Conservation (phyloP, 2,797 vertebrate species). For the Falco cherrug region DNA sequence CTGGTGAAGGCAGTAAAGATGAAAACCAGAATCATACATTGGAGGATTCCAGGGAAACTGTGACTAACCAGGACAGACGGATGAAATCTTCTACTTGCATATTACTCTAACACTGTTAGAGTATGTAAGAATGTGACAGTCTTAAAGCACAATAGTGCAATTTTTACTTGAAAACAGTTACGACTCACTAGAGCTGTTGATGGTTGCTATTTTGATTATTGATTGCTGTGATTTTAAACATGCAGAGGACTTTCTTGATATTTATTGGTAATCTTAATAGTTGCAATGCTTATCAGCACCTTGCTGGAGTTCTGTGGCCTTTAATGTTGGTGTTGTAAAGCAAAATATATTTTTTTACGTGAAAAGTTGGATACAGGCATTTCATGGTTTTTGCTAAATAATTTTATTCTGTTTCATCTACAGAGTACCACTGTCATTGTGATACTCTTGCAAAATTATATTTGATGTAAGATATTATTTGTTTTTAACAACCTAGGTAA, state of each 20-base stretch:
- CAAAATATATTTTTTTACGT: constrained; percentile 75
- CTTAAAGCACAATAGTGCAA: constrained; percentile 35
- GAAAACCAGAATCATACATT: constrained; percentile 53
- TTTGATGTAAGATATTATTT: constrained; percentile 33
- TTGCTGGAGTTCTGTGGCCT: constrained; percentile 74
- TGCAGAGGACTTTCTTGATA: constrained; percentile 56
- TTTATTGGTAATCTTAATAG: constrained; percentile 73
- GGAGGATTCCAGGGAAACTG: constrained; percentile 53
- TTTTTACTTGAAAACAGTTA: constrained; percentile 75
- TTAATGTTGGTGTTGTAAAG: constrained; percentile 74
- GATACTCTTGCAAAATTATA: constrained; percentile 3
- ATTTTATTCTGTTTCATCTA: constrained; percentile 51
- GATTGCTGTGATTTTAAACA: constrained; percentile 60
- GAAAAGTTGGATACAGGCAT: constrained; percentile 51
- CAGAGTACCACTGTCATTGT: constrained; percentile 16
- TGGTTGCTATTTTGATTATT: constrained; percentile 41
- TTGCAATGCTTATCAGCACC: constrained; percentile 41
- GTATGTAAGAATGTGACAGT: constrained; percentile 20
- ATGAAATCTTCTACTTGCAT: constrained; percentile 82
- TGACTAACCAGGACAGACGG: constrained; percentile 62
- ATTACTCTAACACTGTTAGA: constrained; percentile 77
- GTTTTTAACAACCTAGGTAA: constrained; percentile 10
- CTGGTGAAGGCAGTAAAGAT: constrained; percentile 62
- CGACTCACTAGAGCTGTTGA: constrained; percentile 26
- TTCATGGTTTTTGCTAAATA: constrained; percentile 45